Evolutionary conservation across 2,888 invertebrate genomes (phyloP).

Genomic region (Tetragnatha montana): DNA sequence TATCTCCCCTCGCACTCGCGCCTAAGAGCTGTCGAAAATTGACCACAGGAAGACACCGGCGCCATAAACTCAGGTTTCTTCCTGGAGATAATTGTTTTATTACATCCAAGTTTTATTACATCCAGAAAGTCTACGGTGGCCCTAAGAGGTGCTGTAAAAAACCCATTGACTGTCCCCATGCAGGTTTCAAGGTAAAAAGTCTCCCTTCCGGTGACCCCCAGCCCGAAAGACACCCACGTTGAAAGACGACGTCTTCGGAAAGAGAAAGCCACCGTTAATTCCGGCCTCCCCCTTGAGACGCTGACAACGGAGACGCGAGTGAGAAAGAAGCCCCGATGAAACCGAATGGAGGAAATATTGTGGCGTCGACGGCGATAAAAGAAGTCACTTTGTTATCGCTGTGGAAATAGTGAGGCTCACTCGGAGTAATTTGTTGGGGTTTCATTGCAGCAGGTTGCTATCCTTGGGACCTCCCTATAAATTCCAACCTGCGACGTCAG

Average conservation of each 20-base stretch:
- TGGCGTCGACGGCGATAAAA: constrained; percentile 43
- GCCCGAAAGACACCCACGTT: not conserved
- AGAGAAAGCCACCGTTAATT: not conserved
- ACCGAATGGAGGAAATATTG: constrained; percentile 18
- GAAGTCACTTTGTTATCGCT: constrained; percentile 44
- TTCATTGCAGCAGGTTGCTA: constrained; percentile 30
- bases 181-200: too few relatives aligned
- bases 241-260: not conserved
- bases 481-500: constrained; percentile 21
- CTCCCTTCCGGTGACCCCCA: too few relatives aligned
- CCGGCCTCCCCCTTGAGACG: not conserved
- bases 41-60: too few relatives aligned
- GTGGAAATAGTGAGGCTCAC: constrained; percentile 27
- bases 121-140: too few relatives aligned
- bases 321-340: constrained; percentile 9
- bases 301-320: constrained; percentile 16
- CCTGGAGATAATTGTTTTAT: too few relatives aligned
- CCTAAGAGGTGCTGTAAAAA: too few relatives aligned
- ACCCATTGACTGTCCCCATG: too few relatives aligned
- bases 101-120: too few relatives aligned
- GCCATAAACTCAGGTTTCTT: too few relatives aligned
- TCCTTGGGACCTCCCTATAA: constrained; percentile 20
- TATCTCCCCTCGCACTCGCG: too few relatives aligned
- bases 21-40: too few relatives aligned
- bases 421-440: constrained; percentile 46